Evolutionary conservation across 2,797 vertebrate species (phyloP), one percentile per base, ranked within the genome.

Genomic region (Tauraco hartlaubi): DNA sequence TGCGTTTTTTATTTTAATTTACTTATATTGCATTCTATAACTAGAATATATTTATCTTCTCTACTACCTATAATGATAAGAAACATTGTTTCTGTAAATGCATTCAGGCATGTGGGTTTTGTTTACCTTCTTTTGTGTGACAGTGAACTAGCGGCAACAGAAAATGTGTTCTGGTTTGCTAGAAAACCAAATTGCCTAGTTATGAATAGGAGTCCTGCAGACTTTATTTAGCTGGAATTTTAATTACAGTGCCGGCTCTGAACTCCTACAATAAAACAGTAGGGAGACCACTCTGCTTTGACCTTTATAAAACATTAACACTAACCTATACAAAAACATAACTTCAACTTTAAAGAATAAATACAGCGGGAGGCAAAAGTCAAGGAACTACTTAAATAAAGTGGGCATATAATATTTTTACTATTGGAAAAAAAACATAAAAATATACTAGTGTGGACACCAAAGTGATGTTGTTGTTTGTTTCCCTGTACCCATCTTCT

Each of bases 151-250:
- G 52, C 5, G 20, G 77, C 35, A 90, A 44, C n/a, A 79, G 66
- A 56, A 88, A 90, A 58, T 29, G 48, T 29, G 18, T 52, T 78
- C 54, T 77, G 93, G 29, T 76, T 79, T 90, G 67, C 80, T 92
- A 79, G 80, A 94, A 96, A 64, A 59, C 62, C 73, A 88, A 92
- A 93, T 86, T 86, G 76, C 80, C 28, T 94, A 71, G 63, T 87
- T 95, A 56, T 15, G 74, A 73, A 41, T 29, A 73, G 67, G 49
- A 90, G 9, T 74, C 94, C 94, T 87, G 71, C 63, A 44, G 88
- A 23, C 37, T 92, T 95, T 91, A 90, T 96, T 92, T 85, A 85
- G 72, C 44, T 88, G 64, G 43, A 90, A 94, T 96, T 93, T 97
- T 96, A 96, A 96, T 96, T 96, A 88, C 85, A 88, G 74, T 51